Evolutionary conservation across 2,888 invertebrate species (phyloP).

Genomic region (Zygaena filipendulae): DNA sequence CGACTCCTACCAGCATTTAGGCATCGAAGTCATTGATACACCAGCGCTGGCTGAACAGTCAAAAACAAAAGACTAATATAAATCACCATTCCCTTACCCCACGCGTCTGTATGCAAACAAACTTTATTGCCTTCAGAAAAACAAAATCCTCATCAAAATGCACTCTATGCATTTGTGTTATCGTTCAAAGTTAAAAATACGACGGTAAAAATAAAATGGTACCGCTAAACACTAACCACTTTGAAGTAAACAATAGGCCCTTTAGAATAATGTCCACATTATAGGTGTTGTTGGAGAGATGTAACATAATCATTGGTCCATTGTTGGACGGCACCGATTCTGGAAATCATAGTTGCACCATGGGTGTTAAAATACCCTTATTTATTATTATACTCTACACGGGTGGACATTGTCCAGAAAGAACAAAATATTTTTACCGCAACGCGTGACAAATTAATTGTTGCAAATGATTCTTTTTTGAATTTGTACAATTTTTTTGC

Average conservation of each 20-base stretch:
- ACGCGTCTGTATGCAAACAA: constrained; percentile 38
- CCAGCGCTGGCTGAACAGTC: constrained; percentile 53
- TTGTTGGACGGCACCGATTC: constrained; percentile 39
- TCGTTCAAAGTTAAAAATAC: too few species aligned
- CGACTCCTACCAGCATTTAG: constrained; percentile 49
- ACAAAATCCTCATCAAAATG: constrained; percentile 50
- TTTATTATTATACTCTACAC: constrained; percentile 32
- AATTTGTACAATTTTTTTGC: too few species aligned
- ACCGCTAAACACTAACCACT: constrained; percentile 36
- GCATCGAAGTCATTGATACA: too few species aligned
- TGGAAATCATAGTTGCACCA: constrained; percentile 35
- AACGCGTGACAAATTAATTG: constrained; percentile 46
- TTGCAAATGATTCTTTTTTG: constrained; percentile 23
- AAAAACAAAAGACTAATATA: constrained; percentile 65
- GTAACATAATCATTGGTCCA: constrained; percentile 53
- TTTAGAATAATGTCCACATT: constrained; percentile 48
- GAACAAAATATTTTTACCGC: constrained; percentile 61
- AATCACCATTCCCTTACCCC: constrained; percentile 49
- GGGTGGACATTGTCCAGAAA: constrained; percentile 32
- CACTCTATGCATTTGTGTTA: too few species aligned
- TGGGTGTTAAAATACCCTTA: constrained; percentile 38
- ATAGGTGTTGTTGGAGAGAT: constrained; percentile 47
- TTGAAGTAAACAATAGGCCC: constrained; percentile 54
- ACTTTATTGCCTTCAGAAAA: constrained; percentile 50
- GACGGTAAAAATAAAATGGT: too few species aligned